Evolutionary conservation across 2,797 vertebrate genomes (phyloP), one percentile per base, ranked within the genome.

Genomic region (Eulemur rubriventer): DNA sequence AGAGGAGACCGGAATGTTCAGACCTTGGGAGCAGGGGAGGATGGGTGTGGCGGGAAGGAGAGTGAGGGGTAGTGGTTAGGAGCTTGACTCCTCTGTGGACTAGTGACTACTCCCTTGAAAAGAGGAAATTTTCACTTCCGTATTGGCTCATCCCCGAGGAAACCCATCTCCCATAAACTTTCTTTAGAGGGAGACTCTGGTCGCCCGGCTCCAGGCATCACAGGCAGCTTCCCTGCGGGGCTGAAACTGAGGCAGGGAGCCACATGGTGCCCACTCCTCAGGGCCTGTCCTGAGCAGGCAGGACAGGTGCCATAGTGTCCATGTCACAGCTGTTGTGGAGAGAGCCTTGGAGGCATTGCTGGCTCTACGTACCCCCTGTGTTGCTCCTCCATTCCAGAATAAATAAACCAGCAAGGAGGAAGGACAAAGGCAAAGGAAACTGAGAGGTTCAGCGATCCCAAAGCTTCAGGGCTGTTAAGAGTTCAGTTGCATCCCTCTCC

Each of bases 291-390:
- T 57, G 46, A 65, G 65, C 4, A 2, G 48, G 20, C 72, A 41
- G 43, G 38, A 33, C 38, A 26, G 48, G 30, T 61, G 67, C 20
- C 4, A 2, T 4, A 33, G 35, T 7, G 26, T 13, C 38, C 13
- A 48, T 0, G 16, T 6, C 11, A 16, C 17, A 70, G 43, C 26
- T 57, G 14, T 13, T n/a, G 24, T 20, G 43, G 30, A 28, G 72
- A 28, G 0, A 10, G 17, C 6, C 24, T 63, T 33, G 17, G 0
- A 2, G 55, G 30, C 2, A 10, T 28, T 4, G 0, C 13, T n/a
- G 26, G 26, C 69, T 88, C 43, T 46, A 9, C 2, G 28, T 0
- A 5, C 1, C 3, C 11, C 9, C 17, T 38, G 30, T 11, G 11
- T 50, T 35, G 46, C 11, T 52, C 2, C 16, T 83, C 18, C 7